A percentile compares a stretch with the other conserved stretches of the same genome.
Evolutionary conservation across 2,888 invertebrate genomes (phyloP).

Genomic region (Cistogaster globosa): DNA sequence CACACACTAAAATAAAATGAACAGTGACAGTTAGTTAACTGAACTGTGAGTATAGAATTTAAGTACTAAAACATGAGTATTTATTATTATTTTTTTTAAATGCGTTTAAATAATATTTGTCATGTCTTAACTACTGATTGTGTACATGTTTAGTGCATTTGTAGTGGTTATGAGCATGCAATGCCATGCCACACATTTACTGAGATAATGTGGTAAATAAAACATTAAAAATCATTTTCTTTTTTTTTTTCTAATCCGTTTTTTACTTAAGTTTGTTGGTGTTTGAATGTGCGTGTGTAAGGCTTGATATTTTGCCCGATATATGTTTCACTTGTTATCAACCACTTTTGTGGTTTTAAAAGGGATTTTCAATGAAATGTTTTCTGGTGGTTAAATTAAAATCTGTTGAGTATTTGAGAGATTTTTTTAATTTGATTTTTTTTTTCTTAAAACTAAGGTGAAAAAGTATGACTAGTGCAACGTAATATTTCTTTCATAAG

Average conservation of each 20-base stretch:
- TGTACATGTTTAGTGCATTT: slow-evolving; percentile 5
- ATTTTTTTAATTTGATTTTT: neutral
- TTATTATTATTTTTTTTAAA: slow-evolving; percentile 6
- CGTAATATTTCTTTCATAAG: neutral
- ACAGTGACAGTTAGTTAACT: neutral
- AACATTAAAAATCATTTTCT: slow-evolving; percentile 7
- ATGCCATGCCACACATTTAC: neutral
- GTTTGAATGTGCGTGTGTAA: neutral
- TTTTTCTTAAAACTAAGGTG: neutral
- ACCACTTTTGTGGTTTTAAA: slow-evolving; percentile 36
- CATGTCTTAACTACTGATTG: neutral
- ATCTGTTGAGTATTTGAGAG: neutral
- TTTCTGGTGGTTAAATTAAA: slow-evolving; percentile 35
- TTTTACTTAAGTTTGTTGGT: neutral
- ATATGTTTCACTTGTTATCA: slow-evolving; percentile 32
- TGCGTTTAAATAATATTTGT: slow-evolving; percentile 12
- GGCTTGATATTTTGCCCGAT: slow-evolving; percentile 21
- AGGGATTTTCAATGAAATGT: slow-evolving; percentile 30
- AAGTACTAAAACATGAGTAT: neutral
- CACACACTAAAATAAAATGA: neutral
- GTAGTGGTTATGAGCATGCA: slow-evolving; percentile 17
- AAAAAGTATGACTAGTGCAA: neutral
- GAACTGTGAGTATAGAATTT: slow-evolving; percentile 3
- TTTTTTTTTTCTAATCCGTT: neutral
- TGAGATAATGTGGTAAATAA: slow-evolving; percentile 41